Percentiles rank a stretch among this genome's conserved stretches.
These are phyloP conservation scores for Drosophila novamexicana DNA, from an alignment of 1,140 invertebrate species.

Conservation along the genomic window DNA sequence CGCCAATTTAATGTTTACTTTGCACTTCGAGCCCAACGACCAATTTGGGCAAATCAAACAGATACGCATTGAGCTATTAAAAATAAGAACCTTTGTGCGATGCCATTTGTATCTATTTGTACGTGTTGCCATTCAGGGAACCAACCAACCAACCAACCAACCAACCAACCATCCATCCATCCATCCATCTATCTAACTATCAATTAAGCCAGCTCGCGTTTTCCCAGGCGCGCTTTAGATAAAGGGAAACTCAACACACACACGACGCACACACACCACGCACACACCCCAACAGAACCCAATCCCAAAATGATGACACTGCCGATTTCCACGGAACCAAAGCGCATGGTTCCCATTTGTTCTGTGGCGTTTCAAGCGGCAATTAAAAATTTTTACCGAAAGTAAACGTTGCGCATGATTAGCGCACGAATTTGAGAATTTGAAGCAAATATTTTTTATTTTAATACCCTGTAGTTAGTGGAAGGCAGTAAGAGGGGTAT, in stretches of 20 bases:
- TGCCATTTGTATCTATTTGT: constrained; percentile 43
- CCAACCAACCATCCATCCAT: constrained; percentile 27
- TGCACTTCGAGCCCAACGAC: constrained; percentile 62
- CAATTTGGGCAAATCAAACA: constrained; percentile 69
- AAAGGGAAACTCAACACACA: constrained; percentile 48
- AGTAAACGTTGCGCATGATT: constrained; percentile 78
- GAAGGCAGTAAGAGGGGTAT: not conserved
- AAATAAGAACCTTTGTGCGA: constrained; percentile 48
- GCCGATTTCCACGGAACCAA: constrained; percentile 62
- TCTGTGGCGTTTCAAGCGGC: constrained; percentile 50
- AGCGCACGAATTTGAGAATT: constrained; percentile 62
- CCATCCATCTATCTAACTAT: constrained; percentile 49
- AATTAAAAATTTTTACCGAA: constrained; percentile 78
- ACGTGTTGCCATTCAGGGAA: constrained; percentile 1
- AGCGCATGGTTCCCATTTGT: constrained; percentile 30
- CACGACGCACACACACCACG: constrained; percentile 14
- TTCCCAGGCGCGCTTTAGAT: constrained; percentile 77
- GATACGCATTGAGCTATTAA: constrained; percentile 35
- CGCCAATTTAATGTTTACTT: constrained; percentile 82
- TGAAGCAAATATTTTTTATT: constrained; percentile 38
- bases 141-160: constrained; percentile 11
- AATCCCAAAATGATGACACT: constrained; percentile 69
- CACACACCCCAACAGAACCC: constrained; percentile 35
- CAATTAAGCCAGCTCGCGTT: constrained; percentile 71
- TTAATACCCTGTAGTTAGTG: constrained; percentile 17